These are phyloP conservation scores for Microtus oregoni DNA, from an alignment of 2,113 vertebrate genomes.

Conservation along the genomic window DNA sequence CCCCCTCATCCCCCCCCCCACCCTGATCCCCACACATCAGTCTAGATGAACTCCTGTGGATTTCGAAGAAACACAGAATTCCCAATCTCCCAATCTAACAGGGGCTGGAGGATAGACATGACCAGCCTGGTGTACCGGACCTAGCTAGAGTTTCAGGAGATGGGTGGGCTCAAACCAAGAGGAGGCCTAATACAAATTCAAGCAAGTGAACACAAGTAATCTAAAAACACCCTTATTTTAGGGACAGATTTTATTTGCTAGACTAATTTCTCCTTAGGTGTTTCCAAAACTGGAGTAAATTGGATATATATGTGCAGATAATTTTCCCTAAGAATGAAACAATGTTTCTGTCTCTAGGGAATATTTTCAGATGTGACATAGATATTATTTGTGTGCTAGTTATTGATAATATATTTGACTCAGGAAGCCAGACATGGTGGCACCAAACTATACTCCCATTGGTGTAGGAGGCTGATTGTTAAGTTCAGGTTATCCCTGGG, in stretches of 20 bases:
- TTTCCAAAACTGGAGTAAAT: background rate
- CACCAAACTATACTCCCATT: background rate
- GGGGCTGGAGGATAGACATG: background rate
- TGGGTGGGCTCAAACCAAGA: background rate
- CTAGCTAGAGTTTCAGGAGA: background rate
- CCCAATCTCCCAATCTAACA: slow-evolving; percentile 34
- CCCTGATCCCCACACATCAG: background rate
- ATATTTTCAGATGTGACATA: slow-evolving; percentile 22
- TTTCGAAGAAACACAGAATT: background rate
- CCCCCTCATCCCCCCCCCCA: background rate
- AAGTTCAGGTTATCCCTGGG: background rate
- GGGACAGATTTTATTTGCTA: background rate
- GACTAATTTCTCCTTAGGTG: background rate
- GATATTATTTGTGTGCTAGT: background rate
- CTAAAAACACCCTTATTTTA: background rate
- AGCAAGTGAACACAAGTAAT: background rate
- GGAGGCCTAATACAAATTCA: background rate
- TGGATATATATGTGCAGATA: background rate
- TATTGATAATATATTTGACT: background rate
- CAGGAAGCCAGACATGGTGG: background rate
- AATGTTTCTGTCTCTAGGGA: slow-evolving; percentile 2
- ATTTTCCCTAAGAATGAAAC: background rate
- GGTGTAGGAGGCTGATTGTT: background rate
- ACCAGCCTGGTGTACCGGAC: background rate
- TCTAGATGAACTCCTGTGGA: background rate